Evolutionary conservation across 2,797 vertebrate genomes (phyloP).

Genomic region (Peromyscus attwateri): DNA sequence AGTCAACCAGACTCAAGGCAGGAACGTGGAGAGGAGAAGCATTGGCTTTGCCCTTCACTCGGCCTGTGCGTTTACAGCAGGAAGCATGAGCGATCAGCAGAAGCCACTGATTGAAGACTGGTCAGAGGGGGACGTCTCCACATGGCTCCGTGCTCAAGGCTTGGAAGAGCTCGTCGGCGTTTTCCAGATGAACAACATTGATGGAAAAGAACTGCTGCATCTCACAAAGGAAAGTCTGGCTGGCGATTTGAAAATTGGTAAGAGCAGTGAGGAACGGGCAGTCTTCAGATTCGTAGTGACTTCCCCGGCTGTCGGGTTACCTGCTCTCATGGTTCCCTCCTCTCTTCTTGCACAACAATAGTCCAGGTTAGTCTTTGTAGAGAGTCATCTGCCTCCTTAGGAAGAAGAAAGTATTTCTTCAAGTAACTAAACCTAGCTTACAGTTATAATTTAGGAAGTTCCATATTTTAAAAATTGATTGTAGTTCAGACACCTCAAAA

Average conservation of each 20-base stretch:
- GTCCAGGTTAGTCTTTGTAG: too few relatives aligned
- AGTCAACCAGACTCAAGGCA: slow-evolving; percentile 5
- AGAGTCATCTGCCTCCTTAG: background rate
- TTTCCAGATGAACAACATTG: slow-evolving; percentile 93
- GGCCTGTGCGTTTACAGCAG: slow-evolving; percentile 86
- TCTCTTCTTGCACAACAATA: background rate
- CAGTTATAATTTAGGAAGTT: background rate
- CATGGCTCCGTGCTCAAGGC: slow-evolving; percentile 90
- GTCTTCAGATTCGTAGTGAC: slow-evolving; percentile 25
- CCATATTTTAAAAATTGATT: background rate
- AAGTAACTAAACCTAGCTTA: background rate
- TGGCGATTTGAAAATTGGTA: slow-evolving; percentile 94
- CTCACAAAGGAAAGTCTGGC: slow-evolving; percentile 91
- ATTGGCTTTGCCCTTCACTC: slow-evolving; percentile 16
- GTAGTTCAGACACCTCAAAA: slow-evolving; percentile 7
- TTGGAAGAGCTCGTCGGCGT: slow-evolving; percentile 88
- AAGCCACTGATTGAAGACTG: slow-evolving; percentile 89
- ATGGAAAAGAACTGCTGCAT: slow-evolving; percentile 91
- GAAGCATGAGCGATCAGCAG: slow-evolving; percentile 71
- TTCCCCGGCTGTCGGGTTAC: background rate
- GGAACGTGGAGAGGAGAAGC: slow-evolving; percentile 24
- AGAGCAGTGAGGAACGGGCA: slow-evolving; percentile 78
- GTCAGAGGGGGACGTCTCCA: slow-evolving; percentile 93
- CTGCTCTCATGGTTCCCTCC: slow-evolving; percentile 15
- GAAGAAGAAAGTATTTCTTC: background rate